Evolutionary conservation across 2,888 invertebrate species (phyloP).

Genomic region (Dilophus febrilis): DNA sequence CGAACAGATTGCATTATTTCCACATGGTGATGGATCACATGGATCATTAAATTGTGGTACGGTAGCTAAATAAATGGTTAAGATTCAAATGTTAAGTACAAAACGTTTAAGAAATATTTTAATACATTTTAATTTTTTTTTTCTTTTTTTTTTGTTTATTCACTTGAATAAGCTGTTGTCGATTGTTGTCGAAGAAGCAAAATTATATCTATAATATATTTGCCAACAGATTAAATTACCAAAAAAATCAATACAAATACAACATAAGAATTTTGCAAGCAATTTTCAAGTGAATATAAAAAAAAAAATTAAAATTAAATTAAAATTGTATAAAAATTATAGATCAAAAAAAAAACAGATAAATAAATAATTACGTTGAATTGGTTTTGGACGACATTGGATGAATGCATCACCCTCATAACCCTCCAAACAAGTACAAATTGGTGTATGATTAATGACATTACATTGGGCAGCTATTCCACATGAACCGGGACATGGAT

Average conservation of each 20-base stretch:
- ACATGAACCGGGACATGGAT: conserved; percentile 57
- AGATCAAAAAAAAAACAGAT: too few relatives aligned
- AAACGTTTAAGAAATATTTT: too few relatives aligned
- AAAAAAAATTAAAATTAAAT: not conserved
- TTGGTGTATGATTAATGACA: conserved; percentile 50
- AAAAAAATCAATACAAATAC: too few relatives aligned
- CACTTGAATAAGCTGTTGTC: conserved; percentile 18
- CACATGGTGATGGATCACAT: conserved; percentile 59
- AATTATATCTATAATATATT: too few relatives aligned
- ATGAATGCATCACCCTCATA: conserved; percentile 39
- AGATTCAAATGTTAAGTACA: too few relatives aligned
- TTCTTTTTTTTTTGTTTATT: too few relatives aligned
- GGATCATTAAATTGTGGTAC: conserved; percentile 29
- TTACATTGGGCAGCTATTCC: conserved; percentile 43
- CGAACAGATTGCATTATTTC: conserved; percentile 46
- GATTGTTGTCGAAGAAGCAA: too few relatives aligned
- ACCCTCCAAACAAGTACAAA: conserved; percentile 45
- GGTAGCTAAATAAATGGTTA: conserved; percentile 21
- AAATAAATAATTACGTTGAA: conserved; percentile 20
- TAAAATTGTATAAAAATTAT: not conserved
- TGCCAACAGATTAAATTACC: too few relatives aligned
- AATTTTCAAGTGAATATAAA: not conserved
- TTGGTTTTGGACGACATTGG: conserved; percentile 26
- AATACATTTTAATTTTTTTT: too few relatives aligned
- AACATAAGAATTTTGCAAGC: conserved; percentile 12